These are phyloP conservation scores for Neogobius melanostomus DNA, from an alignment of 2,113 vertebrate species.

Conservation along the genomic window DNA sequence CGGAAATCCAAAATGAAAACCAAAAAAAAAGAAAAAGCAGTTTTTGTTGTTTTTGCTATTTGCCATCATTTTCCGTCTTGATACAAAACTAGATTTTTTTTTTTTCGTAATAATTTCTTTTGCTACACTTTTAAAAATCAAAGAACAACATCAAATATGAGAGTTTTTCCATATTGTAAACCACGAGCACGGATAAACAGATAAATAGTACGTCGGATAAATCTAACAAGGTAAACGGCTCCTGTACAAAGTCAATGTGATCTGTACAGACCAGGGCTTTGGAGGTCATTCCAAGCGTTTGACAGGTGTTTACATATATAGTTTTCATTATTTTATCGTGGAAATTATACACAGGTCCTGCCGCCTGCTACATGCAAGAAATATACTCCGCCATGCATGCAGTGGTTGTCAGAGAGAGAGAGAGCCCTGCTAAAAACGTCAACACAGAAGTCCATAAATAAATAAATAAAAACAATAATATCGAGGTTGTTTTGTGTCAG, in stretches of 20 bases:
- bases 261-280: constrained; percentile 79
- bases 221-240: constrained; percentile 73
- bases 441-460: constrained; percentile 69
- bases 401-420: constrained; percentile 72
- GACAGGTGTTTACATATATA: constrained; percentile 65
- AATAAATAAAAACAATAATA: background rate
- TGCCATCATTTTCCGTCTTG: constrained; percentile 39
- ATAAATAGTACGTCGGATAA: constrained; percentile 68
- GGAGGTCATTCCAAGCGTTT: constrained; percentile 78
- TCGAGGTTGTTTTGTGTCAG: background rate
- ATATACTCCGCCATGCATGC: constrained; percentile 76
- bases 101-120: constrained; percentile 33
- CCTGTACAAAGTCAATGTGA: background rate
- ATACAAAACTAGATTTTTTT: constrained; percentile 70
- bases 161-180: constrained; percentile 45
- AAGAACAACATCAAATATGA: constrained; percentile 58
- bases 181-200: constrained; percentile 64
- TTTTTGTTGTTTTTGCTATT: constrained; percentile 30
- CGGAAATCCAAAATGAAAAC: constrained; percentile 49
- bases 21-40: constrained; percentile 17
- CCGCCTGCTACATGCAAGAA: constrained; percentile 70
- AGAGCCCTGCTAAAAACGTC: constrained; percentile 66
- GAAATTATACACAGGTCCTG: constrained; percentile 68
- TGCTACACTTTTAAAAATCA: constrained; percentile 58
- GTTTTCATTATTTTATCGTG: too few relatives aligned